A percentile compares a stretch with the other conserved stretches of the same genome.
Conservation (phyloP, 2,797 vertebrate species). For the Lagorchestes hirsutus region DNA sequence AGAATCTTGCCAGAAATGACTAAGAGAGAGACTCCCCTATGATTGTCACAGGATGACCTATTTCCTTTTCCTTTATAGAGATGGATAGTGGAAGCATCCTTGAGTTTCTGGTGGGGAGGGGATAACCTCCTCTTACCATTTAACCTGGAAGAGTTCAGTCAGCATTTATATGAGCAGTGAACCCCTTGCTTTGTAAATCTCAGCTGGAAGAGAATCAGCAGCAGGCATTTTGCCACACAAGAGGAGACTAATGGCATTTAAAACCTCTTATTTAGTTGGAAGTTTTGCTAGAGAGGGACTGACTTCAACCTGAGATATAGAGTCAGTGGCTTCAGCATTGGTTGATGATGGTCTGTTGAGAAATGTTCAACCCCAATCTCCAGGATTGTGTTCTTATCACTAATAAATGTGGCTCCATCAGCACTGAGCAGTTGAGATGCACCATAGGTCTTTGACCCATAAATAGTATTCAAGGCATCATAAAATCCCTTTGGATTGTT, state of each 20-base stretch:
- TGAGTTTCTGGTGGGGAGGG: too few species aligned
- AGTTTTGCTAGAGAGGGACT: not conserved
- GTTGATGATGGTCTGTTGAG: not conserved
- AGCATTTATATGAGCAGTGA: not conserved
- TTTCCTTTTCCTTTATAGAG: not conserved
- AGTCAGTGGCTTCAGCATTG: not conserved
- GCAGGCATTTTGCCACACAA: not conserved
- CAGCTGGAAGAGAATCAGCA: not conserved
- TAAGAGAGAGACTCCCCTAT: not conserved
- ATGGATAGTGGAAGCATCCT: not conserved
- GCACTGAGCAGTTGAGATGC: not conserved
- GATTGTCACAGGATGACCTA: not conserved
- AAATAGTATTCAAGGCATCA: not conserved
- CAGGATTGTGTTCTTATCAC: not conserved
- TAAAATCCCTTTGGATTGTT: not conserved
- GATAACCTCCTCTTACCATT: too few species aligned
- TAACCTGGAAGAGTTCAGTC: not conserved
- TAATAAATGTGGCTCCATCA: not conserved
- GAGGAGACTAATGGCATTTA: not conserved
- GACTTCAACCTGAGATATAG: not conserved
- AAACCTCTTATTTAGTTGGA: not conserved
- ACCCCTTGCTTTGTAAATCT: not conserved
- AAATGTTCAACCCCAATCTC: not conserved
- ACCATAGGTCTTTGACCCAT: not conserved
- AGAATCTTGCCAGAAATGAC: not conserved